phyloP scores from a whole-genome alignment of 2,797 vertebrate genomes.

The Oryzias sinensis region DNA sequence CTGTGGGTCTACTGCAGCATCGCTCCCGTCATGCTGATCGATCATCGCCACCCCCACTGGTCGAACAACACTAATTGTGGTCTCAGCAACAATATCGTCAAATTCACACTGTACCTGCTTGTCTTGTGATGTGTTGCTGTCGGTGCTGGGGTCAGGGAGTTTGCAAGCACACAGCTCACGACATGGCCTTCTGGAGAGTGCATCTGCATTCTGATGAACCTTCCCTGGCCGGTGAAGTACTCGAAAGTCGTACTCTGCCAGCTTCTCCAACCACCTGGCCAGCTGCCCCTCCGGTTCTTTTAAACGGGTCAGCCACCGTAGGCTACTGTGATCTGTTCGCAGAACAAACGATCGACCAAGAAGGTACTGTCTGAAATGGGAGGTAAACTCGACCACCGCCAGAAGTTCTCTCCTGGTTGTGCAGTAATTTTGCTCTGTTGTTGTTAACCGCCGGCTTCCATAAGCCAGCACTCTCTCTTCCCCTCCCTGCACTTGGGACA shows the following conservation, averaged over 20 bases:
- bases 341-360: slow-evolving; percentile 10
- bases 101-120: too few relatives aligned
- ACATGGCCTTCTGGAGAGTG: neutral
- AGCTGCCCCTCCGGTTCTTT: slow-evolving; percentile 12
- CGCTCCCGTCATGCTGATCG: too few relatives aligned
- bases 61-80: too few relatives aligned
- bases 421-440: slow-evolving; percentile 36
- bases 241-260: slow-evolving; percentile 13
- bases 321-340: slow-evolving; percentile 14
- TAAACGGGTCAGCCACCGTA: neutral
- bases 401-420: slow-evolving; percentile 24
- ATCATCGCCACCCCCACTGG: too few relatives aligned
- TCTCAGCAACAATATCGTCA: too few relatives aligned
- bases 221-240: neutral
- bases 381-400: slow-evolving; percentile 29
- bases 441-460: slow-evolving; percentile 2
- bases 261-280: slow-evolving; percentile 4
- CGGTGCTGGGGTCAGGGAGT: too few relatives aligned
- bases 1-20: neutral
- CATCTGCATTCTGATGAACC: neutral
- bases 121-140: too few relatives aligned
- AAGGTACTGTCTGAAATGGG: slow-evolving; percentile 35
- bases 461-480: slow-evolving; percentile 24
- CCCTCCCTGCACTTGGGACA: slow-evolving; percentile 17
- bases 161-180: neutral